Evolutionary conservation across 2,888 invertebrate genomes (phyloP), one percentile per base, ranked within the genome.

Genomic region (Hyles lineata): DNA sequence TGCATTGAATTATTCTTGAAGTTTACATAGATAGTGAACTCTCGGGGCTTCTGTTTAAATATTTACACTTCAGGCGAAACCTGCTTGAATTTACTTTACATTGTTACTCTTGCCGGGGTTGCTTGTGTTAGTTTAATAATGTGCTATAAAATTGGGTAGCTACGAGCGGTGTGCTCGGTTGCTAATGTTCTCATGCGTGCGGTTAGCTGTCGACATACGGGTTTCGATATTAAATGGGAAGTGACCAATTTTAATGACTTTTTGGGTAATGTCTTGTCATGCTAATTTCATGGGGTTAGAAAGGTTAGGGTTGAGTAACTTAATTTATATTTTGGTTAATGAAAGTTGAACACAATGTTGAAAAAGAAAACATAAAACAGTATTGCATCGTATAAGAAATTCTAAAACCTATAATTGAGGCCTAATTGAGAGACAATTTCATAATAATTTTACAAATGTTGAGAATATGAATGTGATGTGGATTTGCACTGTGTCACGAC

Each of bases 1-100:
- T 80, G 73, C 74, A 76, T 81, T 84, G 76, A 84, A 85, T 85
- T 78, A 85, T 85, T 84, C 78, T 75, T 72, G 74, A 76, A 81
- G 79, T 81, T 79, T 77, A 43, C 67, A 50, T 50, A 75, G 78
- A 73, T 76, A 78, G 79, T 76, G 77, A 78, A 80, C 76, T 82
- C 75, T 77, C 78, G 75, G 75, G 74, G 75, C 76, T 77, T 77
- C 83, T 82, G 80, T 78, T 85, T 71, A 82, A 85, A 80, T 84
- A 85, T 85, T 83, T 80, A 83, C 63, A 75, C 78, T 76, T 74
- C 80, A 73, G 73, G 78, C 75, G 74, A 76, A 75, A 74, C 78
- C 74, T 75, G 74, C 75, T 77, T 73, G 73, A 78, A 75, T 76
- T 76, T 75, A 72, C 75, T 72, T 72, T 71, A 74, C 74, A 75